Evolutionary conservation across 2,888 invertebrate species (phyloP).

Genomic region (Polyploca ridens): DNA sequence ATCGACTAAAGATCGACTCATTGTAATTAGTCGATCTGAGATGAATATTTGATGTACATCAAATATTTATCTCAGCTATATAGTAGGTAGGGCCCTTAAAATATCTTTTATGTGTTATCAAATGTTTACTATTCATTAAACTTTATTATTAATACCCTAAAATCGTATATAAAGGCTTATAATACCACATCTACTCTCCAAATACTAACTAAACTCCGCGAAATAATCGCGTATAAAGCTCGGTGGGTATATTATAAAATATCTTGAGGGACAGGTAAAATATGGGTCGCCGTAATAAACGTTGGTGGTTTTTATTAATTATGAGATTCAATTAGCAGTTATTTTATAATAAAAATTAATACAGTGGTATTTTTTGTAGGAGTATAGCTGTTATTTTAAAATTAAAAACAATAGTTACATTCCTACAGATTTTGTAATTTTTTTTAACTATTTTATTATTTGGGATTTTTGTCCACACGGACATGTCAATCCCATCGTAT

Average conservation of each 20-base stretch:
- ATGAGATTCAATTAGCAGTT: not conserved
- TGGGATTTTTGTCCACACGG: too few species aligned
- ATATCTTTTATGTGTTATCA: not conserved
- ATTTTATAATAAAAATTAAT: not conserved
- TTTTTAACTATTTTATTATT: too few species aligned
- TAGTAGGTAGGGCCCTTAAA: too few species aligned
- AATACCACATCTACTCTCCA: constrained; percentile 2
- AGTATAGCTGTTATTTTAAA: not conserved
- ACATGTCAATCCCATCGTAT: too few species aligned
- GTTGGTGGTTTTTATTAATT: constrained; percentile 1
- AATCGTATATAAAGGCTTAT: not conserved
- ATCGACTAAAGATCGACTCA: too few species aligned
- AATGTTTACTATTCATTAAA: constrained; percentile 13
- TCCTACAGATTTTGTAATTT: too few species aligned
- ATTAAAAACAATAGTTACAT: too few species aligned
- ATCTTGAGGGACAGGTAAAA: constrained; percentile 3
- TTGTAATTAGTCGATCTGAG: too few species aligned
- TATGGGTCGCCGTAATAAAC: not conserved
- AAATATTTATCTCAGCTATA: too few species aligned
- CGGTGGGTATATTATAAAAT: constrained; percentile 5
- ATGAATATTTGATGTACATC: too few species aligned
- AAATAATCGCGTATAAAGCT: constrained; percentile 2
- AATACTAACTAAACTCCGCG: constrained; percentile 1
- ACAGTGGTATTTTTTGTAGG: not conserved
- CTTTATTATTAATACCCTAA: constrained; percentile 9